Evolutionary conservation across 53 echinoderm and acorn worm species (phyloP).

Genomic region (Paelopatides confundens): DNA sequence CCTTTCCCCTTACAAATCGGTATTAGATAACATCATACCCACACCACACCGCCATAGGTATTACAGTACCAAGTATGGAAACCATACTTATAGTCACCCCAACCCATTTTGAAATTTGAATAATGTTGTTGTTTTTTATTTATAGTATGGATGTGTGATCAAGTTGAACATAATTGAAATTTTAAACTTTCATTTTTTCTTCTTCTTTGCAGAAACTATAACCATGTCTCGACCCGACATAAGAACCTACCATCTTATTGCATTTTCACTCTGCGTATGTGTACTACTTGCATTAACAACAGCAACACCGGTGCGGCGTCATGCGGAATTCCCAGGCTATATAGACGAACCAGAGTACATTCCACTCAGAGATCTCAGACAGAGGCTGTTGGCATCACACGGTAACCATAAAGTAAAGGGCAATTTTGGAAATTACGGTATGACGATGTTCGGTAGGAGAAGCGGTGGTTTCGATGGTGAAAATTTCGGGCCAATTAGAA

Average conservation of each 20-base stretch:
- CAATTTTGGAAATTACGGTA: slow-evolving; percentile 25
- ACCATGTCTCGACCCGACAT: slow-evolving; percentile 43
- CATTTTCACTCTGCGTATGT: slow-evolving; percentile 19
- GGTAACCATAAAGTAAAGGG: slow-evolving; percentile 13
- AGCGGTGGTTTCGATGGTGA: slow-evolving; percentile 4
- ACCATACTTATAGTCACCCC: no score
- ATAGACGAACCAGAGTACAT: slow-evolving; percentile 45
- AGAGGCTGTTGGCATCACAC: slow-evolving; percentile 32
- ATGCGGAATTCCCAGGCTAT: slow-evolving; percentile 1
- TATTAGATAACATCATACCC: no score
- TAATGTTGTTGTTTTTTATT: no score
- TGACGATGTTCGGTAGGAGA: slow-evolving; percentile 36
- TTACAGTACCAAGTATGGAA: no score
- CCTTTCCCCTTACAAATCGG: no score
- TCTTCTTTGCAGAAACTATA: slow-evolving; percentile 17
- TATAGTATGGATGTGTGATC: no score
- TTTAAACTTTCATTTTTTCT: background rate
- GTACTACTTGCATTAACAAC: slow-evolving; percentile 42
- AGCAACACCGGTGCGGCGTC: slow-evolving; percentile 35
- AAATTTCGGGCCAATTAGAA: slow-evolving; percentile 30
- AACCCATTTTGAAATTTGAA: no score
- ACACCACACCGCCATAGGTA: no score
- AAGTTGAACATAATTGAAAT: no score
- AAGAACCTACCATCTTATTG: slow-evolving; percentile 25
- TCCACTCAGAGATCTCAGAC: slow-evolving; percentile 42